Evolutionary conservation across 2,888 invertebrate species (phyloP).

Genomic region (Sinelater perroti): DNA sequence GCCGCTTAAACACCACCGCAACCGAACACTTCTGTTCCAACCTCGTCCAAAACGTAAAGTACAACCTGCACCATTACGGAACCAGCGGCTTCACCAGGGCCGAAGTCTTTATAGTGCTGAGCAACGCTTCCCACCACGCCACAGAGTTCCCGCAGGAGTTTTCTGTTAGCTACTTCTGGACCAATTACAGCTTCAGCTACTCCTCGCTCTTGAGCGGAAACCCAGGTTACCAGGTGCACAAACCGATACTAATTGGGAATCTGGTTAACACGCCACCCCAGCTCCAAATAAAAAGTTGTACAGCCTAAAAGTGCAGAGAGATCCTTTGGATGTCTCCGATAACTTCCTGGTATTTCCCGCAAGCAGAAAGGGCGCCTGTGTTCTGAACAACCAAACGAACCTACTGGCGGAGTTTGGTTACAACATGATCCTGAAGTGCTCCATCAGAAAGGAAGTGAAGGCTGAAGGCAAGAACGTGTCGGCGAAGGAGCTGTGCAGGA

Average conservation of each 20-base stretch:
- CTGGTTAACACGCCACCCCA: no score
- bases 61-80: slow-evolving; percentile 60
- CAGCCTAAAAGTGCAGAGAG: slow-evolving; percentile 36
- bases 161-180: slow-evolving; percentile 54
- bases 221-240: slow-evolving; percentile 76
- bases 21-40: slow-evolving; percentile 51
- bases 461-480: slow-evolving; percentile 41
- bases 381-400: slow-evolving; percentile 54
- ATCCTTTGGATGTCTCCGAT: slow-evolving; percentile 44
- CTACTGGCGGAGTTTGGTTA: slow-evolving; percentile 62
- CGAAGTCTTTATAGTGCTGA: slow-evolving; percentile 51
- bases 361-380: slow-evolving; percentile 62
- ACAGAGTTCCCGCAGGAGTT: slow-evolving; percentile 49
- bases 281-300: no score
- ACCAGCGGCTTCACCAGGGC: slow-evolving; percentile 58
- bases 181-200: slow-evolving; percentile 49
- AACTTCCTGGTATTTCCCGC: slow-evolving; percentile 58
- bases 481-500: slow-evolving; percentile 50
- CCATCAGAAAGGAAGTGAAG: slow-evolving; percentile 44
- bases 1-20: slow-evolving; percentile 20
- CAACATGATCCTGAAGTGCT: slow-evolving; percentile 63
- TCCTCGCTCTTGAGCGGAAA: slow-evolving; percentile 70
- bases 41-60: slow-evolving; percentile 53
- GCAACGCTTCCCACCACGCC: slow-evolving; percentile 43
- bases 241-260: slow-evolving; percentile 67